These are phyloP conservation scores for Thaumatotibia leucotreta DNA, from an alignment of 1,140 invertebrate species.

Conservation along the genomic window DNA sequence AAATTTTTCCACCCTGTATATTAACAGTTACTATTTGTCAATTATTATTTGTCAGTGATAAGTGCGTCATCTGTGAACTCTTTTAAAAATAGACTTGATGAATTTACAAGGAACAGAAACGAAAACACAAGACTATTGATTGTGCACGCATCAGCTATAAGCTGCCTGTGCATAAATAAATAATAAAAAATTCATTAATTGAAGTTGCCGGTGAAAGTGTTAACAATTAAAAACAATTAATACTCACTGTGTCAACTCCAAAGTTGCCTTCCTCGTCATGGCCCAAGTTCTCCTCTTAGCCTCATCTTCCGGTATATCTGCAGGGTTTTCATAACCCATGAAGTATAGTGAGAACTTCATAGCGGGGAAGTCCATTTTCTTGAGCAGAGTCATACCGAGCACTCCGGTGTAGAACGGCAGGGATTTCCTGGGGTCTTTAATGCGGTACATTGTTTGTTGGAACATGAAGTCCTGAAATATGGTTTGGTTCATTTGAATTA, in stretches of 20 bases:
- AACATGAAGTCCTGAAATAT: conserved; percentile 89
- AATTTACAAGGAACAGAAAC: no score
- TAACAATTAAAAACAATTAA: not conserved
- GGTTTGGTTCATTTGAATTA: no score
- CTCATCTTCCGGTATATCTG: conserved; percentile 84
- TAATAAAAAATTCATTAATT: no score
- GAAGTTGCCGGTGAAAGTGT: no score
- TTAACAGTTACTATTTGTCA: not conserved
- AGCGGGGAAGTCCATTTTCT: conserved; percentile 92
- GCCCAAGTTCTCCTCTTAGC: conserved; percentile 85
- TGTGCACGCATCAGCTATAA: no score
- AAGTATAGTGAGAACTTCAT: conserved; percentile 96
- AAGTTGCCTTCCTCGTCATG: conserved; percentile 88
- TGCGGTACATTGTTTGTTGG: conserved; percentile 97
- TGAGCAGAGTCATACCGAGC: conserved; percentile 92
- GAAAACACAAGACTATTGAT: no score
- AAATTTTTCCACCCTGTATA: no score
- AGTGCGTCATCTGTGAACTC: no score
- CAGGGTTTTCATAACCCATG: conserved; percentile 91
- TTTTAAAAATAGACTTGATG: no score
- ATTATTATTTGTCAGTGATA: not conserved
- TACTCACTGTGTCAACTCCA: conserved; percentile 95
- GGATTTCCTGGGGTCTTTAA: conserved; percentile 92
- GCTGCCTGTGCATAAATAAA: no score
- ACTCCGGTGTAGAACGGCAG: conserved; percentile 94